Base-by-base conservation (phyloP, 1,140 invertebrate species). In the Linepithema humile region DNA sequence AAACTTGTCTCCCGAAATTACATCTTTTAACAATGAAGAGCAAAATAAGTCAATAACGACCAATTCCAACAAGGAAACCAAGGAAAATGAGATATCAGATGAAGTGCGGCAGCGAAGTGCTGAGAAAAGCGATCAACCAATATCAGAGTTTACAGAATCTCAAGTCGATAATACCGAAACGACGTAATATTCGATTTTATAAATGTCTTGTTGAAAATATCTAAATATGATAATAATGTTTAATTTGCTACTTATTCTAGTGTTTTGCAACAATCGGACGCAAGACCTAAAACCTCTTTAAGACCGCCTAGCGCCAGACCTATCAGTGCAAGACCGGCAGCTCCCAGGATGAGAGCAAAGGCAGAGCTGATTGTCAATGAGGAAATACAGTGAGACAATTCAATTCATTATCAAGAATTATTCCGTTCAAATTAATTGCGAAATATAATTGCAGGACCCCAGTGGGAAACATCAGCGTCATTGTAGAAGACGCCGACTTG, bases 291-390 rank as follows among this genome's bases (percentile, higher is more conserved):
- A 84, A 95, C 95, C 67, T 95, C 95, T 0, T 82, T 96, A 43
- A 94, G 96, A 72, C 96, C 96, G n/a, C 95, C 96, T 20, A 96
- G 95, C 89, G 96, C 96, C 0, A 95, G 97, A 85, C 97, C 97
- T 5, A 95, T 96, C 0, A 97, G 97, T 83, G 97, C 97, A 17
- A 95, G 97, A 75, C 97, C 97, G 0, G 97, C 97, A 60, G 97
- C 97, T 32, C 97, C 97, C 7, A 95, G 96, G 74, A 93, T 97
- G 77, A 95, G 95, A 89, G 95, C 92, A 45, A 96, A 92, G 92
- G 92, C 91, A 86, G 95, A 92, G 94, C 95, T 91, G 92, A 95
- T 87, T 38, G 80, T 93, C 23, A 91, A 91, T 20, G 92, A 93
- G 85, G 92, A 93, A 17, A 86, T 88, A 29, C 48, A 88, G 93